These are phyloP conservation scores for Oopsacas minuta DNA, from an alignment of 37 sponge, comb jelly and placozoan species.

Conservation along the genomic window DNA sequence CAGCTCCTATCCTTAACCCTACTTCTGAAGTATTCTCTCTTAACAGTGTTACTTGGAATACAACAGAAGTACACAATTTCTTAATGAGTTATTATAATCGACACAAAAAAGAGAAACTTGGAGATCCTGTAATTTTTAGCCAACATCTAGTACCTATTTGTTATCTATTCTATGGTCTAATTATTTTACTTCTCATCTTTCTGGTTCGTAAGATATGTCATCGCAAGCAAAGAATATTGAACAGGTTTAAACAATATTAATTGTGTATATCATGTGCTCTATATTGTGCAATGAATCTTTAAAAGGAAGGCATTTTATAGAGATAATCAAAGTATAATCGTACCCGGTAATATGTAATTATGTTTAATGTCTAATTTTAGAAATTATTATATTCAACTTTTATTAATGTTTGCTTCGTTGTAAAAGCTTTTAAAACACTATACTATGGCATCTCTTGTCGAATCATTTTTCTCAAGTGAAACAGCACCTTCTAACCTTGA, in stretches of 20 bases:
- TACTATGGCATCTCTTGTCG: background rate
- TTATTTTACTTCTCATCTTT: background rate
- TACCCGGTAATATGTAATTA: too few relatives aligned
- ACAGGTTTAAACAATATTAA: background rate
- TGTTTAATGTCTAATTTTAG: too few relatives aligned
- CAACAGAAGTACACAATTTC: background rate
- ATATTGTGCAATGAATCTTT: too few relatives aligned
- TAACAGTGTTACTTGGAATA: background rate
- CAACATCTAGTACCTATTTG: background rate
- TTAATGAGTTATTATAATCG: background rate
- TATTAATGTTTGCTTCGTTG: too few relatives aligned
- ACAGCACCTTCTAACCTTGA: background rate
- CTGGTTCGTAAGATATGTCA: background rate
- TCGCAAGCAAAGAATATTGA: background rate
- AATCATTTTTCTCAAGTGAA: background rate
- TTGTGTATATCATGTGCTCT: too few relatives aligned
- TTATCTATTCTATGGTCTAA: background rate
- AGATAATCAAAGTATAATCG: too few relatives aligned
- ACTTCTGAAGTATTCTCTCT: background rate
- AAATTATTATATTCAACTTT: too few relatives aligned
- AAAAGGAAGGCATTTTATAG: too few relatives aligned
- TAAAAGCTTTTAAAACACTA: too few relatives aligned
- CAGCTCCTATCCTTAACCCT: constrained; percentile 4
- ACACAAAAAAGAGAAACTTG: background rate
- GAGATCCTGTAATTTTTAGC: too few relatives aligned